Evolutionary conservation across 2,888 invertebrate species (phyloP), one percentile per base, ranked within the genome.

Genomic region (Isoperla grammatica): DNA sequence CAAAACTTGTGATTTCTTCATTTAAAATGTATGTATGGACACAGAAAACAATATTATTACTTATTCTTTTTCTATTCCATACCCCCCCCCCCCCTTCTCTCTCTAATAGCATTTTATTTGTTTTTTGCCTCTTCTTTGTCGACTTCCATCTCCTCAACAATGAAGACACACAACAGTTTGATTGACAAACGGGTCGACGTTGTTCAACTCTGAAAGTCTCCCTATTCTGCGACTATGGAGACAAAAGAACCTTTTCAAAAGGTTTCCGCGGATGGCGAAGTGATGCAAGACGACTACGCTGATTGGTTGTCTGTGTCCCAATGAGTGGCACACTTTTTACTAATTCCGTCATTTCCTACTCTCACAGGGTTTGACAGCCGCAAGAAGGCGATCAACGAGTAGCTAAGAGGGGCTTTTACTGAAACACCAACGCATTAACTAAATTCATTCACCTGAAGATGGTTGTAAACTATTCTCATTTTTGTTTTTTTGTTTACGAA

Each of bases 271-370:
- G 19, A 35, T 17, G 29, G 46, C 53, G 17, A 59, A 53, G 46
- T 45, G 37, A 37, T 39, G 39, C 20, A 19, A 4, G 29, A 4
- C n/a, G n/a, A 29, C 50, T 3, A 35, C 17, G 45, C 22, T 53
- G 59, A 59, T 54, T 59, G 45, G 35, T 53, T 17, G 39, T 17
- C 46, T 59, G 43, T 29, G 23, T 12, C 12, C 13, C 45, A 45
- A 37, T 37, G 59, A 17, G 35, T 37, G 42, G 11, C 29, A 40
- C 54, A n/a, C 17, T 22, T 59, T 58, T 59, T 54, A 19, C 29
- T 43, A 29, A 50, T 54, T 59, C 45, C 13, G 37, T 53, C 50
- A 45, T 59, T 59, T 54, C 59, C 50, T n/a, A 22, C 50, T 59
- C 43, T 42, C 53, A 39, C 17, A 17, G 56, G 50, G 29, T 50